A percentile compares a stretch with the other conserved stretches of the same genome.
Conservation (phyloP, 2,797 vertebrate genomes). For the Sphenopsis melanotis region DNA sequence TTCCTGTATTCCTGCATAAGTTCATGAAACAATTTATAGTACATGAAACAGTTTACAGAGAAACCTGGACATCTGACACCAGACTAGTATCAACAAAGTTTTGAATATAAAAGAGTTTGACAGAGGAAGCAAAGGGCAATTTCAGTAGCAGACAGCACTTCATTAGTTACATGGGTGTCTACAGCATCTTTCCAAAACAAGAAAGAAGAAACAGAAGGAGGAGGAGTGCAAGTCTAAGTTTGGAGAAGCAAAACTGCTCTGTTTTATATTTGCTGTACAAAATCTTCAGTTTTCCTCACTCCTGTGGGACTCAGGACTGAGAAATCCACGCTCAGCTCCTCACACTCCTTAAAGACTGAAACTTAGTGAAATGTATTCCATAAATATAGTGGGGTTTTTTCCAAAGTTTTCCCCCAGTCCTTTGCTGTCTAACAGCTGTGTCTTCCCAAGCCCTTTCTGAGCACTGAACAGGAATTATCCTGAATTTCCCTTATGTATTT, state of each 20-base stretch:
- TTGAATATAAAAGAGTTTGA: not conserved
- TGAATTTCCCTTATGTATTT: not conserved
- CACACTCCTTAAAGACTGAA: not conserved
- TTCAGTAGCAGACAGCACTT: not conserved
- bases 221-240: not conserved
- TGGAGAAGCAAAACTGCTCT: not conserved
- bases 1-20: not conserved
- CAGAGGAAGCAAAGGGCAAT: not conserved
- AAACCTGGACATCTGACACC: not conserved
- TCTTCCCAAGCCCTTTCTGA: not conserved
- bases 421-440: not conserved
- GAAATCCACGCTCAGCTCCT: not conserved
- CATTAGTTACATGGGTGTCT: not conserved
- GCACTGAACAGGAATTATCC: not conserved
- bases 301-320: not conserved
- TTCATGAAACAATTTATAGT: not conserved
- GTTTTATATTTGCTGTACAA: not conserved
- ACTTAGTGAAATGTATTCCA: not conserved
- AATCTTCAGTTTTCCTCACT: not conserved
- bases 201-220: not conserved
- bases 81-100: not conserved
- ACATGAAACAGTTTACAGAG: not conserved
- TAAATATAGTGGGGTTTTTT: fast-evolving
- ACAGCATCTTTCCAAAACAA: not conserved
- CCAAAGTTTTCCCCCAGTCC: not conserved